Percentiles rank a stretch among this genome's conserved stretches.
These are phyloP conservation scores for Ciconia maguari DNA, from an alignment of 2,113 vertebrate genomes.

Conservation along the genomic window DNA sequence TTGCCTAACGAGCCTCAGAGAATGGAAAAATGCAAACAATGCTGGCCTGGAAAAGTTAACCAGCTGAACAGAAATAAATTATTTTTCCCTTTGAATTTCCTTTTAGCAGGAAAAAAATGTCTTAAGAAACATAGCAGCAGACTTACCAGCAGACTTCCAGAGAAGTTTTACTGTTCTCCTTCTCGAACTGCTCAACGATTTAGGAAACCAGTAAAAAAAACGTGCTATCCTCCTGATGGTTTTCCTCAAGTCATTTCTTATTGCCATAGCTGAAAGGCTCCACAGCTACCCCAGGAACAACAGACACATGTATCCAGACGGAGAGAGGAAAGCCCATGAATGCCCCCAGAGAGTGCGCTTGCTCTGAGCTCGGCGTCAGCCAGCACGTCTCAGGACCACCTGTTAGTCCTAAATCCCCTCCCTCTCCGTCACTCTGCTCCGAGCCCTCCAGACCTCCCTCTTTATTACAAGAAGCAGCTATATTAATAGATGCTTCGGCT, in stretches of 20 bases:
- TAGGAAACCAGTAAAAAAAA: constrained; percentile 71
- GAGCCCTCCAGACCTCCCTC: constrained; percentile 64
- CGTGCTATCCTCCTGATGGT: constrained; percentile 70
- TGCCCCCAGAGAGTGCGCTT: not conserved
- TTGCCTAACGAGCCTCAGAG: not conserved
- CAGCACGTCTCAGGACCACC: constrained; percentile 68
- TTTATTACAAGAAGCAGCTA: constrained; percentile 43
- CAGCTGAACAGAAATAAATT: not conserved
- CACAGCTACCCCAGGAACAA: not conserved
- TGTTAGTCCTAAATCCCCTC: constrained; percentile 75
- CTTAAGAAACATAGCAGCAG: not conserved
- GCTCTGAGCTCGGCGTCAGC: constrained; percentile 61
- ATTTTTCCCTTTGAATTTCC: not conserved
- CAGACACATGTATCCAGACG: not conserved
- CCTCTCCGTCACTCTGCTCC: constrained; percentile 31
- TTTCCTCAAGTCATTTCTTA: constrained; percentile 69
- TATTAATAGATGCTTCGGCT: constrained; percentile 71
- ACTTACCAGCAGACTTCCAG: constrained; percentile 70
- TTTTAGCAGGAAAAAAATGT: not conserved
- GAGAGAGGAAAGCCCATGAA: constrained; percentile 1
- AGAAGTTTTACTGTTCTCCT: constrained; percentile 63
- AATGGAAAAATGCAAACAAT: not conserved
- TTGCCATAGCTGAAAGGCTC: constrained; percentile 53
- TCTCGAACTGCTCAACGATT: constrained; percentile 60
- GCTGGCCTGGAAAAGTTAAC: not conserved